A percentile compares a stretch with the other conserved stretches of the same genome.
Conservation (phyloP, 2,113 vertebrate genomes). For the Erythrocercus mccallii region DNA sequence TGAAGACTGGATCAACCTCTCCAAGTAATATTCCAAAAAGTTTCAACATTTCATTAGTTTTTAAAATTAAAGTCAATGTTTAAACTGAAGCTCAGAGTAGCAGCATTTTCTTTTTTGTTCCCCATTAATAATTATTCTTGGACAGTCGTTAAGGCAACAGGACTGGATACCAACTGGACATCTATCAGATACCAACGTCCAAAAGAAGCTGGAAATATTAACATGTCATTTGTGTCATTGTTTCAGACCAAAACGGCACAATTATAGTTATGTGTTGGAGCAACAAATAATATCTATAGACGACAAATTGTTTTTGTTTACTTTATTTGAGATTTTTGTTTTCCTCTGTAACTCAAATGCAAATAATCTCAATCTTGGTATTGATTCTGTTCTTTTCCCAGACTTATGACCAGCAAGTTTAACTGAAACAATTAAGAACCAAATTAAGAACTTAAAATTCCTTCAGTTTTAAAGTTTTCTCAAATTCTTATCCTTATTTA, state of each 20-base stretch:
- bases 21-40: background rate
- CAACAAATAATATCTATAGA: background rate
- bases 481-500: background rate
- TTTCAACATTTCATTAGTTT: background rate
- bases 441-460: background rate
- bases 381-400: background rate
- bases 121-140: background rate
- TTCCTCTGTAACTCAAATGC: background rate
- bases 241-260: background rate
- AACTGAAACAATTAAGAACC: background rate
- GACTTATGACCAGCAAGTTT: background rate
- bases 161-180: background rate
- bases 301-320: background rate
- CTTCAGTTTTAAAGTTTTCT: background rate
- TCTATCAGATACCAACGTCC: background rate
- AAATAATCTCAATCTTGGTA: background rate
- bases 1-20: background rate
- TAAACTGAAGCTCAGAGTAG: background rate
- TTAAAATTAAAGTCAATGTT: background rate
- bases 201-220: background rate
- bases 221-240: background rate
- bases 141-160: background rate
- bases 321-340: background rate
- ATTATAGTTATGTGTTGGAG: accelerated
- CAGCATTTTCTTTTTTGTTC: background rate